A percentile compares a stretch with the other conserved stretches of the same genome.
Evolutionary conservation across 92 coral and sea anemone species (phyloP).

Genomic region (Porites divaricata): DNA sequence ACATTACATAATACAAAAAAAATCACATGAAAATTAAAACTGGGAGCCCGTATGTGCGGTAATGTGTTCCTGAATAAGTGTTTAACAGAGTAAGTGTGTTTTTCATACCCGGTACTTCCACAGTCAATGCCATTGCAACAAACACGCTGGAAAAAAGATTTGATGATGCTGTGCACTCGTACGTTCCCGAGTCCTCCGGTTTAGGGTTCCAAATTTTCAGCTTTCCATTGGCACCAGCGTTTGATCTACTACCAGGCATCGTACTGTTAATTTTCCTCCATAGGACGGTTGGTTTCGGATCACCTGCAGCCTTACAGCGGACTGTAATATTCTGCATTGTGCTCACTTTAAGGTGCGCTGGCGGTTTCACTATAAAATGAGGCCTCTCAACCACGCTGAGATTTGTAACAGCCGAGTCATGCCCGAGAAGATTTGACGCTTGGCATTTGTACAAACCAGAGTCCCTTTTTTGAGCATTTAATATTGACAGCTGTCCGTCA

Average conservation of each 20-base stretch:
- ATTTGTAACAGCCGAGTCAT: slow-evolving; percentile 4
- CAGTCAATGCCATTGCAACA: background rate
- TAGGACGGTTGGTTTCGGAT: background rate
- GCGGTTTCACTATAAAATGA: background rate
- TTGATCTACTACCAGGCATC: background rate
- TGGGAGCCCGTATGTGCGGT: too few relatives aligned
- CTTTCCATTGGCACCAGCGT: background rate
- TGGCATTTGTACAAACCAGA: slow-evolving; percentile 16
- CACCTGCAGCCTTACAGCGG: background rate
- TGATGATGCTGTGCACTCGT: background rate
- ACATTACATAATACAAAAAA: too few relatives aligned
- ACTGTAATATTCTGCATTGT: background rate
- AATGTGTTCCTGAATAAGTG: too few relatives aligned
- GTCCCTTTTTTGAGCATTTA: slow-evolving; percentile 14
- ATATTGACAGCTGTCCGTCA: slow-evolving; percentile 17
- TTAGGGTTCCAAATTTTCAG: background rate
- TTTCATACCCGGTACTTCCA: background rate
- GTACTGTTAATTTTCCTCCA: background rate
- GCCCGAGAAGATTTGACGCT: slow-evolving; percentile 6
- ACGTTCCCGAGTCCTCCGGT: slow-evolving; percentile 5
- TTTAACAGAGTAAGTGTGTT: too few relatives aligned
- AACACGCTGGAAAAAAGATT: background rate
- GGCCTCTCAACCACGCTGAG: slow-evolving; percentile 7
- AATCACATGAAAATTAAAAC: too few relatives aligned
- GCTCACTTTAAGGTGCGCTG: background rate